A percentile compares a stretch with the other conserved stretches of the same genome.
Conservation (phyloP, 2,888 invertebrate species). For the Rhagonycha lutea region DNA sequence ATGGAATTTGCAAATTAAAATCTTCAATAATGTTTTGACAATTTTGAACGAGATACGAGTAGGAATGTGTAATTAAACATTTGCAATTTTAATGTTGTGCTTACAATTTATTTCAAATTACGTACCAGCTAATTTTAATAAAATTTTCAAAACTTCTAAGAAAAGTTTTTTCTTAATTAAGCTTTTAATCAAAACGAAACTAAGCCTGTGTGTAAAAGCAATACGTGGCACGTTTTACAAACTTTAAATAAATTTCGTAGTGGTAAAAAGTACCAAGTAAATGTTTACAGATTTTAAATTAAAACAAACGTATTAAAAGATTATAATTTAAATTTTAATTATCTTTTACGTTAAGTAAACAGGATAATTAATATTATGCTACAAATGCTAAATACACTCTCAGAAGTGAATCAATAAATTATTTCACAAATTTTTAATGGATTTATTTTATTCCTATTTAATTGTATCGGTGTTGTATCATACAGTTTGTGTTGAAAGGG, state of each 20-base stretch:
- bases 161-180: background rate
- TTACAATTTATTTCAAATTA: background rate
- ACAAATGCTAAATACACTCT: background rate
- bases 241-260: background rate
- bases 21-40: conserved; percentile 2
- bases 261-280: background rate
- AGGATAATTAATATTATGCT: background rate
- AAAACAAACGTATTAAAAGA: background rate
- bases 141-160: background rate
- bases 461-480: background rate
- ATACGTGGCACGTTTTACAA: background rate
- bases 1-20: conserved; percentile 9
- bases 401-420: background rate
- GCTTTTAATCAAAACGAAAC: background rate
- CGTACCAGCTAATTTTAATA: background rate
- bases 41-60: conserved; percentile 7
- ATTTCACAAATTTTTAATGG: background rate
- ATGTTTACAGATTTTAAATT: background rate
- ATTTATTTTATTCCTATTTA: background rate
- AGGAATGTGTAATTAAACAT: conserved; percentile 11
- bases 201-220: background rate
- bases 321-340: background rate
- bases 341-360: background rate
- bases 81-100: background rate
- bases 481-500: background rate